phyloP scores from a whole-genome alignment of 2,888 invertebrate species.

The Drosophila fungiperda region DNA sequence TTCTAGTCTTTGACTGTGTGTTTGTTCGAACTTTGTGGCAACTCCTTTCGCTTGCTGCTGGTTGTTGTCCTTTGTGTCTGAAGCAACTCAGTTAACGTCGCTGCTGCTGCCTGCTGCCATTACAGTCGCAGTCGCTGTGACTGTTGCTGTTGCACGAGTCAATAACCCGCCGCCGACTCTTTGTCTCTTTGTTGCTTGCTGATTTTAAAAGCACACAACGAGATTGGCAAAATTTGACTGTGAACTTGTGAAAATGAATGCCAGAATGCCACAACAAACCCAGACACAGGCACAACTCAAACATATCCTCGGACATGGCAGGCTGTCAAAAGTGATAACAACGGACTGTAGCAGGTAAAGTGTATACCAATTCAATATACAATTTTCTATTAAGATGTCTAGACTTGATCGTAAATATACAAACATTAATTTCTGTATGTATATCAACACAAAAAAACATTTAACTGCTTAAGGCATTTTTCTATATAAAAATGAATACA shows the following conservation, averaged over 20 bases:
- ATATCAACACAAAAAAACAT: background rate
- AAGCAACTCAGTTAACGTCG: conserved; percentile 17
- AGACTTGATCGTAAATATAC: background rate
- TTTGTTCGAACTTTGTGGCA: conserved; percentile 2
- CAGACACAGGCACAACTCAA: conserved; percentile 51
- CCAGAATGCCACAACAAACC: conserved; percentile 64
- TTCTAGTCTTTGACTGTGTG: background rate
- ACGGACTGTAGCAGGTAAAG: conserved; percentile 68
- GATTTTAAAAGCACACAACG: conserved; percentile 7
- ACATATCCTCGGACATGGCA: conserved; percentile 61
- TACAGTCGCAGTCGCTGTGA: background rate
- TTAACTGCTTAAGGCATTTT: background rate
- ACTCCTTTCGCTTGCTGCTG: conserved; percentile 8
- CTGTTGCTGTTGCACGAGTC: conserved; percentile 33
- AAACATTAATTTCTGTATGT: background rate
- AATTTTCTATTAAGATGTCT: background rate
- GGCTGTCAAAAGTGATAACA: conserved; percentile 60
- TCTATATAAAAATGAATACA: background rate
- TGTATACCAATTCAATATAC: background rate
- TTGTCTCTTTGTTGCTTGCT: conserved; percentile 37
- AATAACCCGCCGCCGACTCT: conserved; percentile 48
- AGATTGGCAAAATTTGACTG: conserved; percentile 16
- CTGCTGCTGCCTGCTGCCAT: conserved; percentile 3
- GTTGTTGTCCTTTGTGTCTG: conserved; percentile 54
- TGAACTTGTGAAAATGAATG: background rate